A percentile compares a stretch with the other conserved stretches of the same genome.
phyloP scores from a whole-genome alignment of 2,888 invertebrate genomes.

The Steinernema hermaphroditum region DNA sequence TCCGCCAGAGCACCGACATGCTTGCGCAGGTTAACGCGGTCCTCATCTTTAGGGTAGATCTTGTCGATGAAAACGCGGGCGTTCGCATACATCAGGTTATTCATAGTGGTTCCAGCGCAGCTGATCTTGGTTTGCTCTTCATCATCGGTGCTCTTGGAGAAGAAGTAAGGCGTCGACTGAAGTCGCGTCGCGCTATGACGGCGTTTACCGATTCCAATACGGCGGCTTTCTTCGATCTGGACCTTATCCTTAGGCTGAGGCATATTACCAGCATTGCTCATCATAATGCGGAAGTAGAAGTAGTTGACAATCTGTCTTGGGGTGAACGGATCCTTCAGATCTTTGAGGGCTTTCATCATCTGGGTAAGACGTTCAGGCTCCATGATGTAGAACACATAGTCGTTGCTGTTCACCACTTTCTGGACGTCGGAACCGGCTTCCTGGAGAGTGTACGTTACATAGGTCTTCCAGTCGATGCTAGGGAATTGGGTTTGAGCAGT shows the following conservation, averaged over 20 bases:
- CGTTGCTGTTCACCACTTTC: background rate
- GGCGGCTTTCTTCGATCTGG: background rate
- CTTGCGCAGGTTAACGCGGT: constrained; percentile 43
- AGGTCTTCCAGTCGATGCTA: constrained; percentile 45
- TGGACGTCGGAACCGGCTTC: background rate
- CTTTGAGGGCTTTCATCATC: background rate
- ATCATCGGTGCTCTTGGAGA: background rate
- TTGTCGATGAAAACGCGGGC: constrained; percentile 58
- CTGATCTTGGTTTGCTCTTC: constrained; percentile 33
- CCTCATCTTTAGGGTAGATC: constrained; percentile 46
- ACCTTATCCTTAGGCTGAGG: constrained; percentile 31
- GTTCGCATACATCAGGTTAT: constrained; percentile 53
- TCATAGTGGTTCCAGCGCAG: constrained; percentile 49
- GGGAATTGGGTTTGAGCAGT: constrained; percentile 35
- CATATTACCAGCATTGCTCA: constrained; percentile 43
- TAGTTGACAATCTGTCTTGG: constrained; percentile 48
- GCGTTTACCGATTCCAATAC: background rate
- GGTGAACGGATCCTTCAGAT: constrained; percentile 38
- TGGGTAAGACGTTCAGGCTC: constrained; percentile 4
- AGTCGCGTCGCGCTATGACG: background rate
- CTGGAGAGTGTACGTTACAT: constrained; percentile 36
- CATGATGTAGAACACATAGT: constrained; percentile 6
- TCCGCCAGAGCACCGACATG: constrained; percentile 40
- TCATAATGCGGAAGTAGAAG: constrained; percentile 47
- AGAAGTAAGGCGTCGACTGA: background rate